A percentile compares a stretch with the other conserved stretches of the same genome.
phyloP scores from a whole-genome alignment of 1,140 invertebrate genomes.

The Listronotus bonariensis region DNA sequence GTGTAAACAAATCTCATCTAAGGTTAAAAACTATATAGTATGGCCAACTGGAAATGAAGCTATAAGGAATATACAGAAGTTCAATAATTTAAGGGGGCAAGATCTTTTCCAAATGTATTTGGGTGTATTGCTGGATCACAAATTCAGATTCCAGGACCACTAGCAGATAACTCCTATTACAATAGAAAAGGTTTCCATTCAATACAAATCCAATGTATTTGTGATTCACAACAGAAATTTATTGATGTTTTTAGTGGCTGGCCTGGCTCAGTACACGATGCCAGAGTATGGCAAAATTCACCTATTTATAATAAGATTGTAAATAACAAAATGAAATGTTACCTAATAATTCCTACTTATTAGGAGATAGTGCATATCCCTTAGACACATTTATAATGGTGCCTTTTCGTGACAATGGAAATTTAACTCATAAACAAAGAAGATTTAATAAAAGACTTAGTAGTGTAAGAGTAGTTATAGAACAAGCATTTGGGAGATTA shows the following conservation, averaged over 20 bases:
- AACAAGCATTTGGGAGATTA: too few species aligned
- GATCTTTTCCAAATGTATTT: constrained; percentile 11
- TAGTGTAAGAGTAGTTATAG: too few species aligned
- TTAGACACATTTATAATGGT: too few species aligned
- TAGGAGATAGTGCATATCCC: too few species aligned
- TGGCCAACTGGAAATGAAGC: too few species aligned
- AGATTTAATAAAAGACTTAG: too few species aligned
- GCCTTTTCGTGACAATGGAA: too few species aligned
- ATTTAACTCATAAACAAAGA: too few species aligned
- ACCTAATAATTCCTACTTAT: neutral
- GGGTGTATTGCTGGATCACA: constrained; percentile 7
- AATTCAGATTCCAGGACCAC: constrained; percentile 7
- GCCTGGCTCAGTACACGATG: constrained; percentile 52
- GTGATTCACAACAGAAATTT: constrained; percentile 51
- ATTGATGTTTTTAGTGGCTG: constrained; percentile 52
- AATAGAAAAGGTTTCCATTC: constrained; percentile 56
- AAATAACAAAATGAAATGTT: neutral
- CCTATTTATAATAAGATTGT: constrained; percentile 9
- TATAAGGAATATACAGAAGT: neutral
- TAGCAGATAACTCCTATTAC: constrained; percentile 43
- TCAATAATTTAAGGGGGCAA: neutral
- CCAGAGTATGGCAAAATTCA: constrained; percentile 47
- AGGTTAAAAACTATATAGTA: too few species aligned
- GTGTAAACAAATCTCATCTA: too few species aligned
- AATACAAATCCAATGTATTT: constrained; percentile 55